phyloP scores from a whole-genome alignment of 2,113 vertebrate species.

The Dasyprocta punctata region DNA sequence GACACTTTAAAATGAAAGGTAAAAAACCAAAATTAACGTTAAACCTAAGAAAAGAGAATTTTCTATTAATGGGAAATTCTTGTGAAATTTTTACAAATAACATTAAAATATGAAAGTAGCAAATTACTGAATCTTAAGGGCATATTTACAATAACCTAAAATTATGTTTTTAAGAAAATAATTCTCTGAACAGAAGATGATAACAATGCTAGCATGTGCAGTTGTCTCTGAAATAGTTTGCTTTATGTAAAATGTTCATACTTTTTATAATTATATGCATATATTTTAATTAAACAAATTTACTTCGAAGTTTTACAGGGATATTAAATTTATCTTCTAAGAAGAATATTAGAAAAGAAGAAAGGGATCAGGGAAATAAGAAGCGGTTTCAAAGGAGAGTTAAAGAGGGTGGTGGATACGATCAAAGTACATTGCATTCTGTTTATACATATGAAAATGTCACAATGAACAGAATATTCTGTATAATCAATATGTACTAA shows the following conservation, averaged over 20 bases:
- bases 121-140: background rate
- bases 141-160: background rate
- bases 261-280: background rate
- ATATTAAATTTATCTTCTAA: background rate
- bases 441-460: background rate
- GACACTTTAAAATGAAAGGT: background rate
- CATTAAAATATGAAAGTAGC: background rate
- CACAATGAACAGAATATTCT: background rate
- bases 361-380: background rate
- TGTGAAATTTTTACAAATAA: constrained; percentile 1
- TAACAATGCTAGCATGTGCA: background rate
- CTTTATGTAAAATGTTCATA: background rate
- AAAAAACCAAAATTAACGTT: background rate
- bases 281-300: background rate
- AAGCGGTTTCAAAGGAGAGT: background rate
- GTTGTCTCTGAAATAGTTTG: background rate
- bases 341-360: background rate
- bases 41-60: background rate
- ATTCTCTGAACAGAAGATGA: background rate
- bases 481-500: background rate
- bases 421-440: background rate
- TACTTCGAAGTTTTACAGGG: background rate
- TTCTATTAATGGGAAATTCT: constrained; percentile 7
- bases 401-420: background rate
- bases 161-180: background rate